Conservation (phyloP, 2,888 invertebrate genomes). For the Sesamia inferens region DNA sequence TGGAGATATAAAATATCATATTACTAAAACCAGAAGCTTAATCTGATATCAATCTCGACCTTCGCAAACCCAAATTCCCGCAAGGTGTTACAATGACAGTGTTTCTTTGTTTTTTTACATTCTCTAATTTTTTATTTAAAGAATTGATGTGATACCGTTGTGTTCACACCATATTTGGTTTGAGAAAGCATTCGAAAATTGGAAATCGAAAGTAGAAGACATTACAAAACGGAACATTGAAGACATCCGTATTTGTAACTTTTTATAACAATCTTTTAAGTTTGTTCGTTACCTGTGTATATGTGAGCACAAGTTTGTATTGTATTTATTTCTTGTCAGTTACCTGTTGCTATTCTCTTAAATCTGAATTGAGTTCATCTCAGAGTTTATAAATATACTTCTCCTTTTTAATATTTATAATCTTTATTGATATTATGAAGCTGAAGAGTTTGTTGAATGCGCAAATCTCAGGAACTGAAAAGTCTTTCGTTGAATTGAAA, state of each 20-base stretch:
- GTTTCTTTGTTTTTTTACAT: slow-evolving; percentile 40
- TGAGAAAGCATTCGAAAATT: slow-evolving; percentile 52
- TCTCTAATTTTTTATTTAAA: slow-evolving; percentile 53
- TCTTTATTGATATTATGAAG: too few species aligned
- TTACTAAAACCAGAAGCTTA: slow-evolving; percentile 53
- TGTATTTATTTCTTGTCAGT: too few species aligned
- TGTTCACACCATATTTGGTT: slow-evolving; percentile 45
- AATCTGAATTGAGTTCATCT: slow-evolving; percentile 14
- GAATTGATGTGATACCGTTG: slow-evolving; percentile 51
- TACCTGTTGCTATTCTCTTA: not conserved
- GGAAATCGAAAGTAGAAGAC: slow-evolving; percentile 62
- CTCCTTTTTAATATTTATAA: not conserved
- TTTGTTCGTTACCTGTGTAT: not conserved
- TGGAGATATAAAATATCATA: slow-evolving; percentile 43
- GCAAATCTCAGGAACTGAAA: too few species aligned
- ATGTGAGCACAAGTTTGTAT: too few species aligned
- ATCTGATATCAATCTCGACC: slow-evolving; percentile 46
- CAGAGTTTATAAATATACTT: not conserved
- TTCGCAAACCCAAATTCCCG: slow-evolving; percentile 39
- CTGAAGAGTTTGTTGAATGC: too few species aligned
- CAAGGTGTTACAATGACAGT: slow-evolving; percentile 48
- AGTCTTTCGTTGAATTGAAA: too few species aligned
- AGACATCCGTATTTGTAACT: slow-evolving; percentile 21
- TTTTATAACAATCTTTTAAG: slow-evolving; percentile 4
- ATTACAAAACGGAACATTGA: slow-evolving; percentile 34